A percentile compares a stretch with the other conserved stretches of the same genome.
Conservation (phyloP, 2,797 vertebrate species). For the Leontopithecus rosalia region DNA sequence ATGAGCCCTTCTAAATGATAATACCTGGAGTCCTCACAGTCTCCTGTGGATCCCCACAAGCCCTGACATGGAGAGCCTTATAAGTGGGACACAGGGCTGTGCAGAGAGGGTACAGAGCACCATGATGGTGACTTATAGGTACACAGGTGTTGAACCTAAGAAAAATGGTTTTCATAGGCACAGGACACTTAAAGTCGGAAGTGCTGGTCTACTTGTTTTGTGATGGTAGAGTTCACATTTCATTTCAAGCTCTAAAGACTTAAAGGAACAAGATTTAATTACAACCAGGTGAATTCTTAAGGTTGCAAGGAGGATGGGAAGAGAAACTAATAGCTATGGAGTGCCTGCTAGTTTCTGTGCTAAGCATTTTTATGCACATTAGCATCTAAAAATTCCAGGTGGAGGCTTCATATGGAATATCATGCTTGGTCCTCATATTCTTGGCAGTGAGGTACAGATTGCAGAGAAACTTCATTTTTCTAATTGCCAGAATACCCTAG, state of each 20-base stretch:
- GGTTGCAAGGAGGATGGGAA: background rate
- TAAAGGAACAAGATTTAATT: constrained; percentile 16
- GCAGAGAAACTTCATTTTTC: background rate
- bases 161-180: background rate
- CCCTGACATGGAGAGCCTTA: rapidly evolving
- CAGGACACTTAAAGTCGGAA: background rate
- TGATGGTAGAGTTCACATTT: background rate
- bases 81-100: background rate
- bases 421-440: background rate
- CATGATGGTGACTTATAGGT: background rate
- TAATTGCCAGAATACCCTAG: background rate
- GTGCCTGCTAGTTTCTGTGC: background rate
- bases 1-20: background rate
- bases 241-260: background rate
- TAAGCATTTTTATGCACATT: background rate
- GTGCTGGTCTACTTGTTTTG: background rate
- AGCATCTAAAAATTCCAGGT: constrained; percentile 18
- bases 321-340: background rate
- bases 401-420: background rate
- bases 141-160: background rate
- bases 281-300: background rate
- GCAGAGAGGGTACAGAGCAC: background rate
- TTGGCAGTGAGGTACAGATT: background rate
- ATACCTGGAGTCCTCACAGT: background rate
- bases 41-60: background rate